Conservation (phyloP, 2,888 invertebrate species). For the Athalia circularis region DNA sequence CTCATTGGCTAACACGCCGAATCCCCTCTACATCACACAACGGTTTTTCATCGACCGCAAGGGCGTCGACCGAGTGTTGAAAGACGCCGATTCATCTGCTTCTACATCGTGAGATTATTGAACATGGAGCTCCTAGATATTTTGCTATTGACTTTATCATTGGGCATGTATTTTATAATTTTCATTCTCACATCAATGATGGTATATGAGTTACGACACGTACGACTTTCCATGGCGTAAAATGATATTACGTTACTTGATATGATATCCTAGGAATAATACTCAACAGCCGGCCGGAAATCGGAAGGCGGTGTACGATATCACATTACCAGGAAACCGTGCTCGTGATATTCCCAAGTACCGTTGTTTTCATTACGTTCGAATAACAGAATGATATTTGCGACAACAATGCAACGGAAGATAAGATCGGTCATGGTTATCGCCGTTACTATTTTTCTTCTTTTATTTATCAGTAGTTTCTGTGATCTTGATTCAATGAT, state of each 20-base stretch:
- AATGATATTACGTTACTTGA: too few relatives aligned
- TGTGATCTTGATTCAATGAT: too few relatives aligned
- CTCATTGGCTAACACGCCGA: slow-evolving; percentile 11
- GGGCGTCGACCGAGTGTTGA: slow-evolving; percentile 33
- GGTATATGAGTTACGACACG: too few relatives aligned
- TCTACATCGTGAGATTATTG: background rate
- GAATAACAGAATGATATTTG: background rate
- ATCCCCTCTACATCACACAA: background rate
- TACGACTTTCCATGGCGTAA: too few relatives aligned
- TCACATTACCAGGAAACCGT: slow-evolving; percentile 14
- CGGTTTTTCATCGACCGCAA: slow-evolving; percentile 36
- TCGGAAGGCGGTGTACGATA: background rate
- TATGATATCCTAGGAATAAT: too few relatives aligned
- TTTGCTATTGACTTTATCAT: too few relatives aligned
- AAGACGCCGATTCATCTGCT: background rate
- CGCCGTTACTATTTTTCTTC: too few relatives aligned
- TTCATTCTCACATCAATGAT: too few relatives aligned
- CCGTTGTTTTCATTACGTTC: background rate
- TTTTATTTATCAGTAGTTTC: too few relatives aligned
- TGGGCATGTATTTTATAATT: too few relatives aligned
- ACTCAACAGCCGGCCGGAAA: background rate
- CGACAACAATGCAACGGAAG: background rate
- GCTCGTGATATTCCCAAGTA: background rate
- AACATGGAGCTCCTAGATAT: background rate
- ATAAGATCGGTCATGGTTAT: too few relatives aligned